Evolutionary conservation across 1,140 invertebrate species (phyloP).

Genomic region (Aphaenogaster rudis): DNA sequence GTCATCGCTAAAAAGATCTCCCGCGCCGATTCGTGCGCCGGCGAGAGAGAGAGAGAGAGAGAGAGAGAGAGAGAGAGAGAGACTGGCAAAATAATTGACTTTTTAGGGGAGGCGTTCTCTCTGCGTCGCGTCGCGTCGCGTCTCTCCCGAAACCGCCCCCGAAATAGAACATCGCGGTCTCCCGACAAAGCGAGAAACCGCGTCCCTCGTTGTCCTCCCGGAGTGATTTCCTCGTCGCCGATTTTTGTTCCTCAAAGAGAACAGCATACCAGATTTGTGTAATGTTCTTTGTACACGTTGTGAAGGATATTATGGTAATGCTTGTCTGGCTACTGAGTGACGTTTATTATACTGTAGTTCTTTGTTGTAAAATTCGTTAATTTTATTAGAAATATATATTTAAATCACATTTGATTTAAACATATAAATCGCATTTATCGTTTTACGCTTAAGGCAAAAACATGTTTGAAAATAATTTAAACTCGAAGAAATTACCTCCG

Average conservation of each 20-base stretch:
- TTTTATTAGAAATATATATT: background rate
- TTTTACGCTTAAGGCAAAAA: background rate
- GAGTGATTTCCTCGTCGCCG: conserved; percentile 26
- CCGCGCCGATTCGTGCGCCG: conserved; percentile 30
- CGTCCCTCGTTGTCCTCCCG: background rate
- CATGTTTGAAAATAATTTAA: background rate
- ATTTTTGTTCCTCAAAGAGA: conserved; percentile 38
- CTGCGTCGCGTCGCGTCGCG: conserved; percentile 25
- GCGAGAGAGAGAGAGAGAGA: background rate
- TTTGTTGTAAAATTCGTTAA: conserved; percentile 7
- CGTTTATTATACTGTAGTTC: background rate
- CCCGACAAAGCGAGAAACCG: conserved; percentile 36
- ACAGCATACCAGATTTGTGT: conserved; percentile 3
- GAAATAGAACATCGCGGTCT: conserved; percentile 63
- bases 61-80: background rate
- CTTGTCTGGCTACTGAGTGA: conserved; percentile 3
- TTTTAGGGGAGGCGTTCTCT: conserved; percentile 66
- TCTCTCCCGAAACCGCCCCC: conserved; percentile 52
- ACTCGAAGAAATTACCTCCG: background rate
- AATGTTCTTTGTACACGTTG: conserved; percentile 9
- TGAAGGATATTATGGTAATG: background rate
- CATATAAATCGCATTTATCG: background rate
- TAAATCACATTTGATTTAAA: conserved; percentile 6
- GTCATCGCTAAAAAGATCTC: conserved; percentile 75
- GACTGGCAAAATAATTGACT: conserved; percentile 67